Evolutionary conservation across 1,140 invertebrate species (phyloP).

Genomic region (Drosophila pruinosa): DNA sequence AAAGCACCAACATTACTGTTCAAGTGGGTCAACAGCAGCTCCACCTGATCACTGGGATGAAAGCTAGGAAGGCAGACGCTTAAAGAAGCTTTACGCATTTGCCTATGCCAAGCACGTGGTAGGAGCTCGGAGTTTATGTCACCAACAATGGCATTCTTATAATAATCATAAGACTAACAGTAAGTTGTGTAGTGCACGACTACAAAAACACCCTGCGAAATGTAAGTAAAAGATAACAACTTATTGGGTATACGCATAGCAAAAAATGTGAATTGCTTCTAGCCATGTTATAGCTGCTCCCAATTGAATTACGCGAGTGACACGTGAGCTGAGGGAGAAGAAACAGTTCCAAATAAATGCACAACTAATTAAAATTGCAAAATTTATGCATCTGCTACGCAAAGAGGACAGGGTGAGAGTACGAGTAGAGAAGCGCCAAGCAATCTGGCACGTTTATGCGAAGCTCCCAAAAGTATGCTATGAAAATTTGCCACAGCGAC

Average conservation of each 20-base stretch:
- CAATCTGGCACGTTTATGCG: slow-evolving; percentile 19
- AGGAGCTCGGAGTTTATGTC: slow-evolving; percentile 47
- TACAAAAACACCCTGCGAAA: background rate
- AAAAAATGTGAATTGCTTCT: background rate
- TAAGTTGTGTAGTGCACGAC: background rate
- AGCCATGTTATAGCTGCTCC: background rate
- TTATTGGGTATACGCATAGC: background rate
- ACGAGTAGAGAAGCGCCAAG: slow-evolving; percentile 15
- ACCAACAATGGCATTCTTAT: slow-evolving; percentile 58
- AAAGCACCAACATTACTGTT: slow-evolving; percentile 4
- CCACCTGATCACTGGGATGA: background rate
- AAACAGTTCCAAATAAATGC: slow-evolving; percentile 27
- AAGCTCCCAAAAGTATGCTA: slow-evolving; percentile 29
- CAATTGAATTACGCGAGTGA: slow-evolving; percentile 26
- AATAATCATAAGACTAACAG: slow-evolving; percentile 47
- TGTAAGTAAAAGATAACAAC: background rate
- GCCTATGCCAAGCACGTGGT: slow-evolving; percentile 67
- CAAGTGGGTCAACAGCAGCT: slow-evolving; percentile 20
- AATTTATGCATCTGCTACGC: slow-evolving; percentile 27
- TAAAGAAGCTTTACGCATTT: slow-evolving; percentile 49
- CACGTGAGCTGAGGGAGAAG: slow-evolving; percentile 34
- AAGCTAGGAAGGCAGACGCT: background rate
- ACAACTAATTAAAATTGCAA: slow-evolving; percentile 49
- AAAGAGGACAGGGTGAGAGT: background rate
- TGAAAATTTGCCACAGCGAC: slow-evolving; percentile 10